A percentile compares a stretch with the other conserved stretches of the same genome.
phyloP scores from a whole-genome alignment of 2,888 invertebrate genomes.

The Acholoe squamosa region DNA sequence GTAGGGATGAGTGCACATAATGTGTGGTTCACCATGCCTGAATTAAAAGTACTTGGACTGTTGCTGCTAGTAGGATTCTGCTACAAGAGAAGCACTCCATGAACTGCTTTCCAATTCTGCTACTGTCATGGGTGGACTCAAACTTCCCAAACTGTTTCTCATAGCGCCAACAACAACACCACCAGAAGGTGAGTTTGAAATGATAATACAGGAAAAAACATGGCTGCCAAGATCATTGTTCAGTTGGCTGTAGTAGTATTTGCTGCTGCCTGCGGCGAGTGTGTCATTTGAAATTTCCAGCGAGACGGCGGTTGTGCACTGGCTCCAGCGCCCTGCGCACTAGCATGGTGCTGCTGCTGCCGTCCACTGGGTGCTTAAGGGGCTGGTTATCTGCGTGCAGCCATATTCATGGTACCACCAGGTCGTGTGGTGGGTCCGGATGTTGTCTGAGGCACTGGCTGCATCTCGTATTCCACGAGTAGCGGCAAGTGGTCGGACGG shows the following conservation, averaged over 20 bases:
- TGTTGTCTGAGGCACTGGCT: conserved; percentile 1
- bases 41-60: background rate
- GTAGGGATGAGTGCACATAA: background rate
- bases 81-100: background rate
- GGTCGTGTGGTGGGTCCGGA: background rate
- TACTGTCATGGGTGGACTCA: background rate
- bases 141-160: background rate
- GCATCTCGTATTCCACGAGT: conserved; percentile 80
- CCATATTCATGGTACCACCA: conserved; percentile 28
- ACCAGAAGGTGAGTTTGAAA: background rate
- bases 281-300: background rate
- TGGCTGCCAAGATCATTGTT: conserved; percentile 38
- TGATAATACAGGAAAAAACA: background rate
- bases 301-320: background rate
- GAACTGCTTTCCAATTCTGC: background rate
- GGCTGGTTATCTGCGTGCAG: conserved; percentile 49
- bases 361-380: background rate
- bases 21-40: background rate
- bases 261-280: background rate
- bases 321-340: background rate
- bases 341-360: background rate
- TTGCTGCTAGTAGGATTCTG: background rate
- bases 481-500: conserved; percentile 88
- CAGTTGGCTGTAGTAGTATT: background rate
- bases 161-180: background rate